These are phyloP conservation scores for Mormyrops boulengeri DNA, from an alignment of 2,797 vertebrate species.

Conservation along the genomic window DNA sequence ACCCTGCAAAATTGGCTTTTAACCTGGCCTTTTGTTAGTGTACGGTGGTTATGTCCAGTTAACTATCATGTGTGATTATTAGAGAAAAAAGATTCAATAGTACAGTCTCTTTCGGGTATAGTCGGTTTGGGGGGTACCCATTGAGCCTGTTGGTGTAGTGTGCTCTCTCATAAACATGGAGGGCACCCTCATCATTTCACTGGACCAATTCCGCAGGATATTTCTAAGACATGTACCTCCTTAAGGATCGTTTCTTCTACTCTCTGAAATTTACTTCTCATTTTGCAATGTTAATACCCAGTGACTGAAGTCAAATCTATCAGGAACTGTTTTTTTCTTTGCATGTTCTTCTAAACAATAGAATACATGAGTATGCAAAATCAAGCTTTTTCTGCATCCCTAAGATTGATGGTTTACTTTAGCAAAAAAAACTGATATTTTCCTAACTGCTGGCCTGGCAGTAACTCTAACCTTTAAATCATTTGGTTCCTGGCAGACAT, in stretches of 20 bases:
- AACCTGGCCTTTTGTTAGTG: background rate
- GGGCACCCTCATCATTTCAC: background rate
- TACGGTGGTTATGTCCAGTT: background rate
- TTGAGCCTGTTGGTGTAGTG: background rate
- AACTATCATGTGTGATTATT: background rate
- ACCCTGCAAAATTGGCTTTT: background rate
- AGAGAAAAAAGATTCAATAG: background rate
- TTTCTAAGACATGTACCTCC: background rate
- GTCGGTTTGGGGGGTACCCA: background rate
- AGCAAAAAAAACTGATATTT: background rate
- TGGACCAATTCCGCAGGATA: background rate
- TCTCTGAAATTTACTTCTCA: background rate
- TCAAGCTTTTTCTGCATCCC: background rate
- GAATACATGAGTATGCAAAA: background rate
- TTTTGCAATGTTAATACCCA: background rate
- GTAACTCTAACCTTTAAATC: background rate
- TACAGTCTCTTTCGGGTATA: background rate
- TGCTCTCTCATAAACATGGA: background rate
- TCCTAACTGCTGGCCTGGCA: background rate
- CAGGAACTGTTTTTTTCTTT: background rate
- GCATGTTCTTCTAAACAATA: background rate
- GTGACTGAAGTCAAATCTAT: background rate
- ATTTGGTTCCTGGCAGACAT: background rate
- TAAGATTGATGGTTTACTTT: background rate
- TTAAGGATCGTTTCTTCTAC: background rate